Evolutionary conservation across 2,113 vertebrate species (phyloP).

Genomic region (Ursus arctos): DNA sequence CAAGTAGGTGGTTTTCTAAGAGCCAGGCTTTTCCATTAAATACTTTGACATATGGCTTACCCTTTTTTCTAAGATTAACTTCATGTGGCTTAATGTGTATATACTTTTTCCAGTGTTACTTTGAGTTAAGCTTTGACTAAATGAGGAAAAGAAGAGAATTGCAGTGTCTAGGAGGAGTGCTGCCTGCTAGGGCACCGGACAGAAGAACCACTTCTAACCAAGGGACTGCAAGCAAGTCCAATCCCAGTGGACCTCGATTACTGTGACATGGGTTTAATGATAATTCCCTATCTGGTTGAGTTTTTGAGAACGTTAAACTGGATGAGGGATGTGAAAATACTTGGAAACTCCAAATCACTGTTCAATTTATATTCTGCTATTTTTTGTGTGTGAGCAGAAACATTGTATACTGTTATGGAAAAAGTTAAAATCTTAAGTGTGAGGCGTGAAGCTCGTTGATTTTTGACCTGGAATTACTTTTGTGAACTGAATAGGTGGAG

Average conservation of each 20-base stretch:
- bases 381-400: background rate
- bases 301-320: background rate
- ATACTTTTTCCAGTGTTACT: too few species aligned
- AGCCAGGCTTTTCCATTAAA: background rate
- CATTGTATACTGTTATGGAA: background rate
- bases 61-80: background rate
- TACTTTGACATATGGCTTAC: background rate
- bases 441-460: background rate
- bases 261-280: background rate
- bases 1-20: background rate
- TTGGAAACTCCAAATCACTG: background rate
- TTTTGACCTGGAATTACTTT: background rate
- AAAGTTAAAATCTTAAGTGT: background rate
- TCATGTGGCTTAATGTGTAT: background rate
- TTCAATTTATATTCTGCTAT: background rate
- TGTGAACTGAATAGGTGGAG: background rate
- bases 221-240: background rate
- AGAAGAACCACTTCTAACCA: background rate
- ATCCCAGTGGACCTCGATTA: background rate
- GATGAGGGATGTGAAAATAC: background rate
- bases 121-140: background rate
- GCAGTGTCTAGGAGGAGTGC: background rate
- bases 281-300: background rate
- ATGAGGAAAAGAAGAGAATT: background rate
- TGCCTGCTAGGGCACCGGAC: background rate